Base-by-base conservation (phyloP, 1,140 invertebrate species). In the Berghia stephanieae region DNA sequence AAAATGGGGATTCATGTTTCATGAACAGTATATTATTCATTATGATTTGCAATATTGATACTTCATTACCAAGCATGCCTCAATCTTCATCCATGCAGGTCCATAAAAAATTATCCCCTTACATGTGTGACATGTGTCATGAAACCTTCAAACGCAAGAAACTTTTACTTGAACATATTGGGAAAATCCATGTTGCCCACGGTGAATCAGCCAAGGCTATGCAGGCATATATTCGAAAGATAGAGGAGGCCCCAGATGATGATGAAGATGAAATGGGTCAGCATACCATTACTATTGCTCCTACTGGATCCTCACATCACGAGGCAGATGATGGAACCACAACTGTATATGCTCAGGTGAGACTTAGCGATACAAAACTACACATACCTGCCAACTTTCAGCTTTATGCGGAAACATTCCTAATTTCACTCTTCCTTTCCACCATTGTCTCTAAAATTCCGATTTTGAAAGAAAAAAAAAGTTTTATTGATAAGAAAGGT, bases 141-240 rank as follows among this genome's bases (percentile, higher is more conserved):
- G 85, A 88, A 63, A 85, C 84, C n/a, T 88, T 88, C 77, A 88
- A 86, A 70, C 75, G 86, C 21, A 88, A 86, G 80, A 88, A 88
- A 60, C 78, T 86, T 31, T 78, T 88, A 34, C 70, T 88, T 66
- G 86, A 88, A 66, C 86, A 88, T 52, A 86, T 88, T 73, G 86
- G 85, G 1, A 84, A 84, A 69, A 79, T 86, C n/a, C 86, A 87
- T 78, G 86, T 87, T 3, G 82, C 86, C 31, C 84, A 85, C 77
- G 86, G 86, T 40, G 86, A 87, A 69, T 80, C 85, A 21, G 86
- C 86, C n/a, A 85, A 86, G 70, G 84, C 85, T 34, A 87, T 86
- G 81, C 79, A 84, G 66, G 80, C 79, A 4, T 83, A 82, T 49
- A 81, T 83, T 49, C 77, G 81, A 38, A 82, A 85, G 57, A 82